A percentile compares a stretch with the other conserved stretches of the same genome.
These are phyloP conservation scores for Xiphias gladius DNA, from an alignment of 2,113 vertebrate species.

Conservation along the genomic window DNA sequence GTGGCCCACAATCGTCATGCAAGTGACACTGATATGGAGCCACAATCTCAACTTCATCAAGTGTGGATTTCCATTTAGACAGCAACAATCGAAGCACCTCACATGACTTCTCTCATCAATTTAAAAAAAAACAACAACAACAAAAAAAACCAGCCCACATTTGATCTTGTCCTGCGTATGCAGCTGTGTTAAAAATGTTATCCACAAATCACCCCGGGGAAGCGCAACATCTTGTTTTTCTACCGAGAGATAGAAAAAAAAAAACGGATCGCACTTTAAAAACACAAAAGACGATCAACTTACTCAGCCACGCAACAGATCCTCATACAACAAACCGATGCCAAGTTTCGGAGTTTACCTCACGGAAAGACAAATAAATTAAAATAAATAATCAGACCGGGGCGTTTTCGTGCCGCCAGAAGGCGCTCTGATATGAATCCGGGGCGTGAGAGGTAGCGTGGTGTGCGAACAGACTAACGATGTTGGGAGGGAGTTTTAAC, in stretches of 20 bases:
- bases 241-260: neutral
- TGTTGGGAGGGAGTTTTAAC: neutral
- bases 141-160: too few species aligned
- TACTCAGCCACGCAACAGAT: constrained; percentile 4
- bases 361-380: too few species aligned
- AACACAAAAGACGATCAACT: constrained; percentile 14
- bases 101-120: neutral
- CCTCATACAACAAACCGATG: neutral
- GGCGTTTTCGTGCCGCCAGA: constrained; percentile 31
- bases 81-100: neutral
- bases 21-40: neutral
- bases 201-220: neutral
- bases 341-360: neutral
- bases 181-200: neutral
- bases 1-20: neutral
- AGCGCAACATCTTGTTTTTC: neutral
- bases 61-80: neutral
- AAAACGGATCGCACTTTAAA: neutral
- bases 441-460: neutral
- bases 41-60: neutral
- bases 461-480: neutral
- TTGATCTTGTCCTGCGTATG: too few species aligned
- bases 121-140: too few species aligned
- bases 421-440: constrained; percentile 32
- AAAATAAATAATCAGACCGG: too few species aligned